phyloP scores from a whole-genome alignment of 1,140 invertebrate genomes.

The Colletes latitarsis region DNA sequence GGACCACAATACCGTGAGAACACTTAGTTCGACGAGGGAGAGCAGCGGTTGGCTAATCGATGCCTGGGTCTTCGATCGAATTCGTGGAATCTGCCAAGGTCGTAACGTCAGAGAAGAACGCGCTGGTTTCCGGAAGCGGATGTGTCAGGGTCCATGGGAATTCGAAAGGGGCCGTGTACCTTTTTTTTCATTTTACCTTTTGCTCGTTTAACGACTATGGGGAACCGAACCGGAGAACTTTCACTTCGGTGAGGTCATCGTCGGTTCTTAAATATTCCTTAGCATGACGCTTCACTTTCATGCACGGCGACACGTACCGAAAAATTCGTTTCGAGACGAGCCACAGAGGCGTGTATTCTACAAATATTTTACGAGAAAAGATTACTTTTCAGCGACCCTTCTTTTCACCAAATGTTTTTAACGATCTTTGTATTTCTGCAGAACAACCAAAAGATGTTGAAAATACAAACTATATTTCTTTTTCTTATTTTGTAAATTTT shows the following conservation, averaged over 20 bases:
- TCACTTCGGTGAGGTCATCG: slow-evolving; percentile 70
- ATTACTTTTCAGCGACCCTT: neutral
- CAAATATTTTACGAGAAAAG: neutral
- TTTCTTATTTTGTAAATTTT: too few species aligned
- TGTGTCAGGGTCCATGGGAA: neutral
- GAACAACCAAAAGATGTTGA: too few species aligned
- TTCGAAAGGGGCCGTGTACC: slow-evolving; percentile 44
- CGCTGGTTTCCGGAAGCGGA: slow-evolving; percentile 45
- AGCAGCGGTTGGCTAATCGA: neutral
- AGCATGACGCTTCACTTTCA: slow-evolving; percentile 71
- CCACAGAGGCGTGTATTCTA: neutral
- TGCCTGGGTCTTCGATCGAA: neutral
- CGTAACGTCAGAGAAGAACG: slow-evolving; percentile 30
- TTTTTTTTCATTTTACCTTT: slow-evolving; percentile 42
- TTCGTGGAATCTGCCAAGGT: slow-evolving; percentile 27
- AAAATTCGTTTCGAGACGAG: slow-evolving; percentile 36
- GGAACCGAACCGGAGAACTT: slow-evolving; percentile 63
- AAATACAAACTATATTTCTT: too few species aligned
- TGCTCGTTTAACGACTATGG: slow-evolving; percentile 34
- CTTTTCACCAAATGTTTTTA: too few species aligned
- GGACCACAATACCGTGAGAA: too few species aligned
- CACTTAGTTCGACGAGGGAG: neutral
- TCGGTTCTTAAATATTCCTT: slow-evolving; percentile 71
- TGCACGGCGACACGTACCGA: slow-evolving; percentile 49
- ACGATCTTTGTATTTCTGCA: too few species aligned